Conservation (phyloP, 2,797 vertebrate genomes). For the Enteromius fasciolatus region DNA sequence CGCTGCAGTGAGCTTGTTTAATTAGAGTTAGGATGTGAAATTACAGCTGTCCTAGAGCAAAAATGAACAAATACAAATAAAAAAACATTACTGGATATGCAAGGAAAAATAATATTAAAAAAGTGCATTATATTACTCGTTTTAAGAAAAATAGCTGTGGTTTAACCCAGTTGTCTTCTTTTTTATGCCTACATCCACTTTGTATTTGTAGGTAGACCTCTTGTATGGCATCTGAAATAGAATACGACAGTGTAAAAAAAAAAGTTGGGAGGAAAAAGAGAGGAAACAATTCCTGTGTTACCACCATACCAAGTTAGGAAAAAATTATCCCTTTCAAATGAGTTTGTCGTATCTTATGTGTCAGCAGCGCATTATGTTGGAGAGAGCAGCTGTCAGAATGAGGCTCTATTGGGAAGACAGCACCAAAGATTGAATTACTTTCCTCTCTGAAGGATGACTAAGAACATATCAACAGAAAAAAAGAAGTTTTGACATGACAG, state of each 20-base stretch:
- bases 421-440: conserved; percentile 62
- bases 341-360: conserved; percentile 62
- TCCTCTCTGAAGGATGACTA: conserved; percentile 39
- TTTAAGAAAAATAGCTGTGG: conserved; percentile 16
- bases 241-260: conserved; percentile 55
- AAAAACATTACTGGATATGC: too few relatives aligned
- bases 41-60: neutral
- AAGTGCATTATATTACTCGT: neutral
- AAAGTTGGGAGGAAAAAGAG: conserved; percentile 47
- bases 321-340: conserved; percentile 57
- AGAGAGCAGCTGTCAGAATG: conserved; percentile 63
- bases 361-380: conserved; percentile 52
- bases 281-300: conserved; percentile 50
- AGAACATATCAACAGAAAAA: conserved; percentile 43
- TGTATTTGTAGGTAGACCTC: conserved; percentile 26
- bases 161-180: neutral
- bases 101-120: neutral
- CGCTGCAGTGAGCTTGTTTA: neutral
- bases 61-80: neutral
- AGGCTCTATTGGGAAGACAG: conserved; percentile 62
- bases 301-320: conserved; percentile 13
- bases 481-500: conserved; percentile 45
- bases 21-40: neutral
- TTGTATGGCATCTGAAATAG: conserved; percentile 39
- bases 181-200: neutral